A percentile compares a stretch with the other conserved stretches of the same genome.
These are phyloP conservation scores for Drosophila ficusphila DNA, from an alignment of 1,140 invertebrate genomes.

Conservation along the genomic window DNA sequence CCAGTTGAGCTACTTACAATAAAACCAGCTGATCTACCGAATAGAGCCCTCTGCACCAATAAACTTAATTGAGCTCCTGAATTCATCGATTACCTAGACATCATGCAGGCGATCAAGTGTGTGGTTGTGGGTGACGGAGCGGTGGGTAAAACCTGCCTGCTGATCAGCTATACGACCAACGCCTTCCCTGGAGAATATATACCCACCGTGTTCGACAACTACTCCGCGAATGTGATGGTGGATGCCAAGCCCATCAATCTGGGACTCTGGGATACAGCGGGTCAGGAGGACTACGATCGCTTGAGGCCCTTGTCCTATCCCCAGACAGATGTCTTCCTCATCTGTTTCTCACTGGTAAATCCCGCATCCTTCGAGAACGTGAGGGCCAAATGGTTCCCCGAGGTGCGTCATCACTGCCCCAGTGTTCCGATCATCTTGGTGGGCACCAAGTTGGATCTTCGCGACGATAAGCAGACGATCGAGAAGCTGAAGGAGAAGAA, in stretches of 20 bases:
- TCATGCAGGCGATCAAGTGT: constrained; percentile 97
- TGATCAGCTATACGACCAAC: constrained; percentile 98
- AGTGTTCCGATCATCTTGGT: constrained; percentile 95
- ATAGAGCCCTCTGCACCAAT: constrained; percentile 7
- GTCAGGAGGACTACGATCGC: constrained; percentile 98
- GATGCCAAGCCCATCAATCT: constrained; percentile 98
- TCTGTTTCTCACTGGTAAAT: constrained; percentile 99
- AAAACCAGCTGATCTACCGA: not conserved
- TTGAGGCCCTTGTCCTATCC: constrained; percentile 97
- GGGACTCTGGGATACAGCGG: constrained; percentile 96
- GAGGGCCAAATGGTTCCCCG: constrained; percentile 97
- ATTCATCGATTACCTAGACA: constrained; percentile 25
- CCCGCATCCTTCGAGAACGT: constrained; percentile 99
- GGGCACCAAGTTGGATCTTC: constrained; percentile 95
- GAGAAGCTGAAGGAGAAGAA: constrained; percentile 99
- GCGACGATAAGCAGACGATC: constrained; percentile 98
- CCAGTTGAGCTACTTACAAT: not conserved
- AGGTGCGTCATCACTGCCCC: constrained; percentile 95
- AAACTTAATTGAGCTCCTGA: not conserved
- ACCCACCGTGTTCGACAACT: constrained; percentile 98
- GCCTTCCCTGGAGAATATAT: constrained; percentile 98
- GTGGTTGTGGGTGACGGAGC: constrained; percentile 97
- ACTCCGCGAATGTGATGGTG: constrained; percentile 99
- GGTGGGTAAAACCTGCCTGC: constrained; percentile 98
- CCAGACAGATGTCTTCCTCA: constrained; percentile 98